Evolutionary conservation across 64 coral and sea anemone genomes (phyloP).

Genomic region (Montipora sp.): DNA sequence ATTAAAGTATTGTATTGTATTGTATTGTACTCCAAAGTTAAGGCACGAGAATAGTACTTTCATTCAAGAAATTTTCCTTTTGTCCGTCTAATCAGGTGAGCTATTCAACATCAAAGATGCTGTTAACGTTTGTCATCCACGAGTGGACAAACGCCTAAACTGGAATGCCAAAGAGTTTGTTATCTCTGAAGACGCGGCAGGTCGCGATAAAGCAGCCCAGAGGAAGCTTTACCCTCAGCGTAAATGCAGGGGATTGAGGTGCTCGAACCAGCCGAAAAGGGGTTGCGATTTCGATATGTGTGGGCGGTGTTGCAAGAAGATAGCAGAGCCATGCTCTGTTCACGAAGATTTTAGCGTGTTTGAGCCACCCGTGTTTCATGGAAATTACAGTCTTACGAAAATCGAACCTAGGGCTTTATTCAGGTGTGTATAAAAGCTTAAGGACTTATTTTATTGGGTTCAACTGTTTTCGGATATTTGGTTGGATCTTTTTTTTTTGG

Average conservation of each 20-base stretch:
- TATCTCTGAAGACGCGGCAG: conserved; percentile 10
- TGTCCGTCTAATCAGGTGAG: conserved; percentile 64
- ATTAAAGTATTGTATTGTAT: no score
- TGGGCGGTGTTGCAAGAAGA: conserved; percentile 84
- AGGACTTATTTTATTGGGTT: no score
- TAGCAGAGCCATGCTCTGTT: conserved; percentile 70
- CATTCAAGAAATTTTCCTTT: not conserved
- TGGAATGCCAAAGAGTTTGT: conserved; percentile 53
- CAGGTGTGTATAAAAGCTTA: not conserved
- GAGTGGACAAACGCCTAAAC: conserved; percentile 9
- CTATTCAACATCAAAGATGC: conserved; percentile 88
- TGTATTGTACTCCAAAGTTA: not conserved
- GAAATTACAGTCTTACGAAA: conserved; percentile 72
- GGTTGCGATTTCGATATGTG: conserved; percentile 93
- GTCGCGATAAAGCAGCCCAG: conserved; percentile 11
- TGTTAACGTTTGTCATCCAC: conserved; percentile 62
- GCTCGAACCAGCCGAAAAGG: conserved; percentile 87
- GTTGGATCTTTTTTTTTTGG: no score
- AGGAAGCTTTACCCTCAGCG: conserved; percentile 16
- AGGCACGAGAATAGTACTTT: not conserved
- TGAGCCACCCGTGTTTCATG: conserved; percentile 52
- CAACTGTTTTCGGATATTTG: no score
- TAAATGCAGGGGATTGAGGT: conserved; percentile 66
- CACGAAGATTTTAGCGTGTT: conserved; percentile 78
- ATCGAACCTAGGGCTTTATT: conserved; percentile 79